Evolutionary conservation across 2,888 invertebrate species (phyloP), one percentile per base, ranked within the genome.

Genomic region (Hyalella azteca): DNA sequence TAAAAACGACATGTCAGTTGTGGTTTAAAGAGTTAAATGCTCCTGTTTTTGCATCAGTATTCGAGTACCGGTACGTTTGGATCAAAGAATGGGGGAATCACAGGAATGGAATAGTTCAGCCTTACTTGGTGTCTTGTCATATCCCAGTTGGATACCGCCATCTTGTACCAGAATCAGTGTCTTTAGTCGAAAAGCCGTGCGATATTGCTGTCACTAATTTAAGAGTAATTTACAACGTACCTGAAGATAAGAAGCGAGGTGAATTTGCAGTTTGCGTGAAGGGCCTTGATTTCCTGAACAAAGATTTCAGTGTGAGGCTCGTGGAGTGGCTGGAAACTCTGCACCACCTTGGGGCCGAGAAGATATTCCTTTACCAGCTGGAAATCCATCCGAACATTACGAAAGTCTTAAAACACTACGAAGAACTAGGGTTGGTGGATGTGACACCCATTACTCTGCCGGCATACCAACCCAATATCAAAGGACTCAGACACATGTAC

Each of bases 51-150:
- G 85, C 87, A 26, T 93, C 93, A 87, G 93, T 92, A 32, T 92
- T 94, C 86, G 95, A 95, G 88, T 96, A 96, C 89, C 95, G 95
- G 88, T 96, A 96, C 88, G 94, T 96, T 86, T 96, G 96, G 96
- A 96, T 89, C 95, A 95, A 89, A 93, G n/a, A n/a, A n/a, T n/a
- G n/a, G n/a, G n/a, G n/a, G n/a, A n/a, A n/a, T n/a, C n/a, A n/a
- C n/a, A n/a, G 94, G 87, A 94, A 95, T 88, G 93, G 93, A 78
- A 93, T 95, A 85, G 94, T 95, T 88, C 96, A 96, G 89, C 96
- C 96, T 0, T 96, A 95, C 88, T 90, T 96, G 85, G 92, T 95
- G 85, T 95, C 95, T 29, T 96, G 96, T 88, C 93, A 94, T 87
- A 91, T 96, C 86, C 96, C 96, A 0, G 91, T 91, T 84, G 91